These are phyloP conservation scores for Drosophila birchii DNA, from an alignment of 2,888 invertebrate species.

Conservation along the genomic window DNA sequence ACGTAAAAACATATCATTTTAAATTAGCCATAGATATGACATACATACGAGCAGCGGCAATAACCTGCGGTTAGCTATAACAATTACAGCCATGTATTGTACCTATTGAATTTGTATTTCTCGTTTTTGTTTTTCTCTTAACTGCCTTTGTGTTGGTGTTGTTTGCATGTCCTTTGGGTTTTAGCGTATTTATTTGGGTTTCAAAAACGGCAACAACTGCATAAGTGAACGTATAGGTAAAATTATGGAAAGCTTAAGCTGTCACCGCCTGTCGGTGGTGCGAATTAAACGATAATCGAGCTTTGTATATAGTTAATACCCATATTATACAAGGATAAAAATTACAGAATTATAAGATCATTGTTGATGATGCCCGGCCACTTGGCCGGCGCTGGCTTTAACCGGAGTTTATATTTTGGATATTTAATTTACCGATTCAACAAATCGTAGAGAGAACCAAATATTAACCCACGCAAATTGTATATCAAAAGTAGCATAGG, in stretches of 20 bases:
- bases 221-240: conserved; percentile 77
- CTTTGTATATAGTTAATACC: conserved; percentile 72
- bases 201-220: conserved; percentile 77
- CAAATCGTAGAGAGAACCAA: conserved; percentile 44
- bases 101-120: conserved; percentile 31
- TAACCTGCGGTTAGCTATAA: conserved; percentile 57
- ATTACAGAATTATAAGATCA: conserved; percentile 45
- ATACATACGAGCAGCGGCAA: conserved; percentile 40
- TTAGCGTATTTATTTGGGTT: conserved; percentile 59
- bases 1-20: conserved; percentile 82
- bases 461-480: conserved; percentile 47
- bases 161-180: conserved; percentile 48
- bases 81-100: conserved; percentile 36
- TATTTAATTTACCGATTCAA: conserved; percentile 37
- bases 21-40: conserved; percentile 56
- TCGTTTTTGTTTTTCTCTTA: neutral
- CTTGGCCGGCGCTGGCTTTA: conserved; percentile 21
- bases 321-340: conserved; percentile 31
- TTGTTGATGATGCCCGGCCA: conserved; percentile 41
- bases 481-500: conserved; percentile 67
- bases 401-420: conserved; percentile 57
- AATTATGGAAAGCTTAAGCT: conserved; percentile 53
- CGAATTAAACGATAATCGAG: conserved; percentile 61
- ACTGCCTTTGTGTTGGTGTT: conserved; percentile 30
- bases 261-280: conserved; percentile 29